These are phyloP conservation scores for Akabosia matsudoensis DNA, from an alignment of 1,140 invertebrate species.

Conservation along the genomic window DNA sequence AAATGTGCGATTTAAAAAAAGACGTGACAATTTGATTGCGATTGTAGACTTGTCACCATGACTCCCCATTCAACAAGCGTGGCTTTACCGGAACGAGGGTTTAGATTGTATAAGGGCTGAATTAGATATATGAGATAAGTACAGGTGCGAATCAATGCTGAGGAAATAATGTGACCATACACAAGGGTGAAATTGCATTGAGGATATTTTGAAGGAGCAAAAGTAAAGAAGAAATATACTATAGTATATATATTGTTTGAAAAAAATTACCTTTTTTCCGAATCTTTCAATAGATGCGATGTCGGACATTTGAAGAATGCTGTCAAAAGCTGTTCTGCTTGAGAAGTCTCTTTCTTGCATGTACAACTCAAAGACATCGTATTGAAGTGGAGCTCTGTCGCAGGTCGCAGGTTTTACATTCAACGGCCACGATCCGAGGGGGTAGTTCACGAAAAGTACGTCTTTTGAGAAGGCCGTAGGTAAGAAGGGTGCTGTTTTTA, in stretches of 20 bases:
- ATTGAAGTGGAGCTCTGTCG: constrained; percentile 50
- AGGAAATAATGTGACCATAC: no score
- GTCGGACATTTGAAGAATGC: constrained; percentile 62
- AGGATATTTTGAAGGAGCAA: no score
- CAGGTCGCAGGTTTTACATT: constrained; percentile 47
- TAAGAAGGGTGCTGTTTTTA: constrained; percentile 65
- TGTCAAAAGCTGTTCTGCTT: constrained; percentile 60
- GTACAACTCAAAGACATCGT: constrained; percentile 65
- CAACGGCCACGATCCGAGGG: constrained; percentile 56
- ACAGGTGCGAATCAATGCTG: no score
- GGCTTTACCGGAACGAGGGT: no score
- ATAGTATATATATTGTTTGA: background rate
- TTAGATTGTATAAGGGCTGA: no score
- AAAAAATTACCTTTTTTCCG: constrained; percentile 58
- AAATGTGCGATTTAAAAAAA: no score
- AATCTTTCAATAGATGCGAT: constrained; percentile 57
- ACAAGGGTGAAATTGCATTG: no score
- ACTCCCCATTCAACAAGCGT: no score
- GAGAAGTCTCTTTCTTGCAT: constrained; percentile 59
- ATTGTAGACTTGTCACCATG: no score
- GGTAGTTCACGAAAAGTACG: constrained; percentile 60
- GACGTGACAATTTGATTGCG: no score
- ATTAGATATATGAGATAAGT: no score
- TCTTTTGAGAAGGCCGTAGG: constrained; percentile 54
- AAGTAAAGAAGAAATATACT: background rate